These are phyloP conservation scores for Entomobrya multifasciata DNA, from an alignment of 2,888 invertebrate species.

Conservation along the genomic window DNA sequence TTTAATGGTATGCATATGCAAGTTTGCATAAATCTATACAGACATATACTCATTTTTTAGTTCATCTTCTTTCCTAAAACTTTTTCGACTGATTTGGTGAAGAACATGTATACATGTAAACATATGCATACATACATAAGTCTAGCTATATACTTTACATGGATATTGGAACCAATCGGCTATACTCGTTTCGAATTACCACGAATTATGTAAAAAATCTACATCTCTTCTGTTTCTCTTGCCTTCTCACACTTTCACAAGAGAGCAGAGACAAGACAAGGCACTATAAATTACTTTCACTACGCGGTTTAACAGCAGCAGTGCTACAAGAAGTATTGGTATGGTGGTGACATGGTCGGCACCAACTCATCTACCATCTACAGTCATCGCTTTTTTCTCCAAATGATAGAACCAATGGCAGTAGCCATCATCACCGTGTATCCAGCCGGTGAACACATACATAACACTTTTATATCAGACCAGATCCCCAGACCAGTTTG, in stretches of 20 bases:
- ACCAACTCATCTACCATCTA: too few relatives aligned
- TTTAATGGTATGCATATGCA: too few relatives aligned
- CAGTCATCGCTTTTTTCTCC: slow-evolving; percentile 5
- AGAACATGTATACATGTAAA: too few relatives aligned
- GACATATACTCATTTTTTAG: neutral
- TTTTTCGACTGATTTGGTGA: too few relatives aligned
- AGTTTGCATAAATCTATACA: too few relatives aligned
- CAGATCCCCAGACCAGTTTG: neutral
- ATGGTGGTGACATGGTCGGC: too few relatives aligned
- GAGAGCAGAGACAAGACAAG: neutral
- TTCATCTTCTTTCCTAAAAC: too few relatives aligned
- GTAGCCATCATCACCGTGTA: slow-evolving; percentile 30
- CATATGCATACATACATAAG: too few relatives aligned
- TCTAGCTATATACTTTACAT: too few relatives aligned
- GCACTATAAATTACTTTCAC: neutral
- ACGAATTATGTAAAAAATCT: slow-evolving; percentile 44
- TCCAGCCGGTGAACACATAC: slow-evolving; percentile 26
- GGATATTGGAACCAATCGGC: slow-evolving; percentile 41
- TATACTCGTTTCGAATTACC: slow-evolving; percentile 51
- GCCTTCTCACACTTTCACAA: neutral
- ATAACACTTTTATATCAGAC: neutral
- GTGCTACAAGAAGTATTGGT: neutral
- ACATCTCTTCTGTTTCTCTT: too few relatives aligned
- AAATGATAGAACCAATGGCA: neutral
- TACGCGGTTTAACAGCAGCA: neutral